Evolutionary conservation across 2,797 vertebrate genomes (phyloP), one percentile per base, ranked within the genome.

Genomic region (Lepus oiostolus): DNA sequence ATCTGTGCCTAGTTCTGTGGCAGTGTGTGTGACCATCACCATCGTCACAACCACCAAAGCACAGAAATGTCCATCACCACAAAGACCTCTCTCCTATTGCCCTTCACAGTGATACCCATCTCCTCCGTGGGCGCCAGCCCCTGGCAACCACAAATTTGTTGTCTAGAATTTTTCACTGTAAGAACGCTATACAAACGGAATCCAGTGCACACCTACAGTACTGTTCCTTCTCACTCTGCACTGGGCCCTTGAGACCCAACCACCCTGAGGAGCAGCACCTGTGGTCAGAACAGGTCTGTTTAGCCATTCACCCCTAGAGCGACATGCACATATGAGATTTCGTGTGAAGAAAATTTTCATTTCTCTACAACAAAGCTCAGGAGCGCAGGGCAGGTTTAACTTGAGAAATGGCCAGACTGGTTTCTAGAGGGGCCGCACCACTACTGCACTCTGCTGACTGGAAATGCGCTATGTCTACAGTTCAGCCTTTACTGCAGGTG

Each of bases 261-360:
- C 12, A 1, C 7, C 68, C 62, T 11, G 14, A 22, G 5, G 16
- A 19, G 60, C 4, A 35, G 24, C 19, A 50, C 4, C 16, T 24
- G 21, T 7, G 19, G 21, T n/a, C 2, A 0, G 22, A 28, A 10
- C 42, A 13, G 21, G 30, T 52, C 16, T 52, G 10, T 65, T 52
- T 21, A 68, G 58, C 24, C 74, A 63, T 11, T 17, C 47, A 12
- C 42, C 30, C 35, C 65, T 35, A 0, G 0, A 86, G 30, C 24
- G 17, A 54, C 35, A 11, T 3, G 3, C 4, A 7, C 1, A 16
- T 5, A 24, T 0, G 7, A 5, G 24, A n/a, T 76, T 75, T 3
- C 4, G 10, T 22, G 67, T 38, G 54, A 62, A 85, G 79, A 0
- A 74, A 58, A 17, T 47, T 75, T 71, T 83, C n/a, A 35, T 28